A percentile compares a stretch with the other conserved stretches of the same genome.
phyloP scores from a whole-genome alignment of 2,888 invertebrate species.

The Ethmia dodecea region DNA sequence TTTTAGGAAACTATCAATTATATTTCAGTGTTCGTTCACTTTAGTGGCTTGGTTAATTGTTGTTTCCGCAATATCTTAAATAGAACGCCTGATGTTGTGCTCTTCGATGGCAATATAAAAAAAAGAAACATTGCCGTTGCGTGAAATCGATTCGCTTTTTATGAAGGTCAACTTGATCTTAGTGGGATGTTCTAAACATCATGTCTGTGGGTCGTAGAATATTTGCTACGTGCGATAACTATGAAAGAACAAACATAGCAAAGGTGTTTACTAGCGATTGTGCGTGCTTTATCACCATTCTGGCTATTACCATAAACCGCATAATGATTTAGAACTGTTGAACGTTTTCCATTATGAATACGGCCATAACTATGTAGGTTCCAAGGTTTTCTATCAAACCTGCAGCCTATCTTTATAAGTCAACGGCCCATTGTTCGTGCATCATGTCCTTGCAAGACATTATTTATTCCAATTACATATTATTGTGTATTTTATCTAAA shows the following conservation, averaged over 20 bases:
- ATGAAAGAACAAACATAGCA: slow-evolving; percentile 26
- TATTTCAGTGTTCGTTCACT: slow-evolving; percentile 5
- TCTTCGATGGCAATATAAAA: no score
- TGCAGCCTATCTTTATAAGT: slow-evolving; percentile 7
- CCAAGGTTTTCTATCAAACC: slow-evolving; percentile 29
- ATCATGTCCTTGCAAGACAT: neutral
- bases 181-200: no score
- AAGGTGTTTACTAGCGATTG: slow-evolving; percentile 46
- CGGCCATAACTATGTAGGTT: slow-evolving; percentile 23
- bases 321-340: slow-evolving; percentile 39
- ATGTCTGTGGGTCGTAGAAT: slow-evolving; percentile 11
- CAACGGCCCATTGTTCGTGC: slow-evolving; percentile 3
- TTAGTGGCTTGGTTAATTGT: slow-evolving; percentile 12
- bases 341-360: slow-evolving; percentile 37
- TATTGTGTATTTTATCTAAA: no score
- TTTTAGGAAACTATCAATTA: slow-evolving; percentile 14
- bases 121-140: no score
- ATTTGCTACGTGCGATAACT: slow-evolving; percentile 37
- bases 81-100: no score
- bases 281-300: slow-evolving; percentile 61
- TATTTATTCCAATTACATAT: neutral
- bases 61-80: slow-evolving; percentile 7
- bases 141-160: no score
- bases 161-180: no score
- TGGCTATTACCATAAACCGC: slow-evolving; percentile 49